Percentiles rank a stretch among this genome's conserved stretches.
phyloP scores from a whole-genome alignment of 64 coral and sea anemone genomes.

The Porites lutea region DNA sequence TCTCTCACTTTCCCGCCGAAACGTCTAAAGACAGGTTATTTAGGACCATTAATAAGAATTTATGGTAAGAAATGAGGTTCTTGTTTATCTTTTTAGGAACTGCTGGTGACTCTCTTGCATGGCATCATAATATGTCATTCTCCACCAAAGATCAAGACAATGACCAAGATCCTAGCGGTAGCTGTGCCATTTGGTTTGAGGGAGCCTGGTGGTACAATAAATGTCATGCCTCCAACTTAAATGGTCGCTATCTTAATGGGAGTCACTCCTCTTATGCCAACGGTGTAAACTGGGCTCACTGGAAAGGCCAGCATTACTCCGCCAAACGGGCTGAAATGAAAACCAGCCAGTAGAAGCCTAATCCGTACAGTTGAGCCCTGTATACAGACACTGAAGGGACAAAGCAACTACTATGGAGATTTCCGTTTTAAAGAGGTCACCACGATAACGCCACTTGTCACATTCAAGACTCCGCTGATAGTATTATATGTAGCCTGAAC shows the following conservation, averaged over 20 bases:
- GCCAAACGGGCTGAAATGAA: slow-evolving; percentile 37
- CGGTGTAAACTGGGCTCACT: not conserved
- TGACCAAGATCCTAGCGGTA: not conserved
- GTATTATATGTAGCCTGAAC: too few species aligned
- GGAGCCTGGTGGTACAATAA: slow-evolving; percentile 61
- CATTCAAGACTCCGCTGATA: too few species aligned
- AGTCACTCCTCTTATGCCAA: not conserved
- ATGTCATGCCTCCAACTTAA: slow-evolving; percentile 19
- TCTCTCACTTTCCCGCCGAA: too few species aligned
- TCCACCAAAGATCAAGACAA: slow-evolving; percentile 60
- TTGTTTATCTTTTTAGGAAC: slow-evolving; percentile 3
- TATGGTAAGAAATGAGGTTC: not conserved
- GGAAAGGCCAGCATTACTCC: slow-evolving; percentile 40
- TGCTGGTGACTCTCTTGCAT: slow-evolving; percentile 45
- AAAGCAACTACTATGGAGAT: too few species aligned
- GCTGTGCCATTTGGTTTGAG: not conserved
- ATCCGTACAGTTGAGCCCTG: too few species aligned
- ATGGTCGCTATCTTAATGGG: slow-evolving; percentile 48
- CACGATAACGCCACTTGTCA: too few species aligned
- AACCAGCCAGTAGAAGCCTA: slow-evolving; percentile 4
- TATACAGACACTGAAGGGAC: too few species aligned
- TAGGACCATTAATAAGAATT: too few species aligned
- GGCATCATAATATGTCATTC: slow-evolving; percentile 32
- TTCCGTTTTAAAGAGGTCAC: too few species aligned
- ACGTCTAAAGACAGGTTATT: too few species aligned